These are phyloP conservation scores for Fundulus diaphanus DNA, from an alignment of 2,797 vertebrate species.

Conservation along the genomic window DNA sequence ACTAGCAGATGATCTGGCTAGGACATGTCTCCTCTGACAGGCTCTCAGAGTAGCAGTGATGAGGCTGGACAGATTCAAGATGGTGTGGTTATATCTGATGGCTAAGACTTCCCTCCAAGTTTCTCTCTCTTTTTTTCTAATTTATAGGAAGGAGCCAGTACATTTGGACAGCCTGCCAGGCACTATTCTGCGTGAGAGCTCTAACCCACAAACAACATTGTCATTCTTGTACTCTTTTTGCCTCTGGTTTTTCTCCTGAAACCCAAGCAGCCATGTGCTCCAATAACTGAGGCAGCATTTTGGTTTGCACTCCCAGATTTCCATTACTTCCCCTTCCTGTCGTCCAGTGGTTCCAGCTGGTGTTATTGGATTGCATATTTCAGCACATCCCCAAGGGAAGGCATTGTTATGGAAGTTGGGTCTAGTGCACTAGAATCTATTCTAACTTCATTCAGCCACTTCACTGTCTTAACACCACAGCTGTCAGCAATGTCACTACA, in stretches of 20 bases:
- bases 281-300: constrained; percentile 71
- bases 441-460: constrained; percentile 73
- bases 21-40: constrained; percentile 60
- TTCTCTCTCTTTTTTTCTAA: constrained; percentile 34
- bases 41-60: constrained; percentile 65
- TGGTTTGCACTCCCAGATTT: constrained; percentile 67
- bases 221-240: constrained; percentile 69
- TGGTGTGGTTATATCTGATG: constrained; percentile 78
- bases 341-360: constrained; percentile 76
- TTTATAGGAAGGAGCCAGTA: constrained; percentile 55
- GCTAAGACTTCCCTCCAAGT: constrained; percentile 60
- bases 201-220: constrained; percentile 70
- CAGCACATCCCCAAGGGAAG: constrained; percentile 63
- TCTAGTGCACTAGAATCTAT: constrained; percentile 68
- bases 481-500: constrained; percentile 79
- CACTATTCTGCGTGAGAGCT: constrained; percentile 60
- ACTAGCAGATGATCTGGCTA: constrained; percentile 56
- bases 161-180: constrained; percentile 63
- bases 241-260: constrained; percentile 72
- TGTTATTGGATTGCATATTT: constrained; percentile 72
- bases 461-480: constrained; percentile 75
- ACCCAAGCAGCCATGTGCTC: constrained; percentile 66
- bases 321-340: constrained; percentile 67
- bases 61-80: constrained; percentile 77
- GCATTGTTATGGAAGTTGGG: constrained; percentile 79